Evolutionary conservation across 2,888 invertebrate genomes (phyloP).

Genomic region (Chloroclysta siterata): DNA sequence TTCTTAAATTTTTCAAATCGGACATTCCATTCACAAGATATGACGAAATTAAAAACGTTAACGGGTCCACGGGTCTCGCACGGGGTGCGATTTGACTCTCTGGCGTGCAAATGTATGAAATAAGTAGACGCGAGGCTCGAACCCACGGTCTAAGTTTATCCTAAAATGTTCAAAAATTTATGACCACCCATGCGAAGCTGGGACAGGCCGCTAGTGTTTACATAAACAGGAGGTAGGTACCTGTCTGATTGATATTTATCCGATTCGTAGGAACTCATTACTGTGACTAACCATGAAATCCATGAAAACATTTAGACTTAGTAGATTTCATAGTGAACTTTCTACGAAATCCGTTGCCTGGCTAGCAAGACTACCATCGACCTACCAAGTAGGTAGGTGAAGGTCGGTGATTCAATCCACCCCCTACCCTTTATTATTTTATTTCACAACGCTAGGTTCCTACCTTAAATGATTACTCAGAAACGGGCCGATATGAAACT

Average conservation of each 20-base stretch:
- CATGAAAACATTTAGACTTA: constrained; percentile 31
- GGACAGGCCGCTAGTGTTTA: too few species aligned
- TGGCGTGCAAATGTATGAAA: too few species aligned
- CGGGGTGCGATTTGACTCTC: too few species aligned
- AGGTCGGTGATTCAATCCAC: constrained; percentile 65
- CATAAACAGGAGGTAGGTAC: not conserved
- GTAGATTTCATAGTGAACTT: constrained; percentile 30
- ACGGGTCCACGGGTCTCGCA: too few species aligned
- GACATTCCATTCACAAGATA: too few species aligned
- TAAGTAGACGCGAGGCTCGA: too few species aligned
- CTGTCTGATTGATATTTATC: constrained; percentile 28
- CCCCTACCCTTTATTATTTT: constrained; percentile 40
- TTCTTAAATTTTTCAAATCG: too few species aligned
- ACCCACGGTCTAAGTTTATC: too few species aligned
- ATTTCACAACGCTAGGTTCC: constrained; percentile 18
- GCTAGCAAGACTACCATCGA: constrained; percentile 25
- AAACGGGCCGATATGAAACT: constrained; percentile 15
- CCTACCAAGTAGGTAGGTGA: constrained; percentile 44
- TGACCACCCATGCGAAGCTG: too few species aligned
- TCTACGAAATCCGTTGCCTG: constrained; percentile 36
- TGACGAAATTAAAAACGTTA: too few species aligned
- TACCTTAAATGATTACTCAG: constrained; percentile 32
- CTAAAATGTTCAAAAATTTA: too few species aligned
- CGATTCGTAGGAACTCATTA: constrained; percentile 33
- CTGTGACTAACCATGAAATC: constrained; percentile 37